Evolutionary conservation across 2,797 vertebrate genomes (phyloP), one percentile per base, ranked within the genome.

Genomic region (Holocentrus rufus): DNA sequence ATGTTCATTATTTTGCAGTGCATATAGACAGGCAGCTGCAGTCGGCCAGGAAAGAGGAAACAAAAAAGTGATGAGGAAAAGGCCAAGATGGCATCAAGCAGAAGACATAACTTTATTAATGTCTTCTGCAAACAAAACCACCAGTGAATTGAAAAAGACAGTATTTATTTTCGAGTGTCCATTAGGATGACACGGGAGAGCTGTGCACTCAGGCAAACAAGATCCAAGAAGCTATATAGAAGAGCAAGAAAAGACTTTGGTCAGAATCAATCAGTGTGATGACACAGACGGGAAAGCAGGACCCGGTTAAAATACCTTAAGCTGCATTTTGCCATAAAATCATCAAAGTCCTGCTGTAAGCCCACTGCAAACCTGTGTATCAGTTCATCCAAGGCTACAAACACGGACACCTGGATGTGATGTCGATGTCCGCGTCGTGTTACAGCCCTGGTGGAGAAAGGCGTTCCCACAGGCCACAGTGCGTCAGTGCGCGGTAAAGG

Each of bases 391-490:
- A 9, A 25, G 22, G 23, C 18, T n/a, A 23, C n/a, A 47, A 49
- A 27, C 60, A 18, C 11, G 9, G 25, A 36, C 36, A 34, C 14
- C 14, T 30, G 6, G 15, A 34, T 34, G 17, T 34, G 17, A 15
- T 34, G 15, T 18, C 20, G n/a, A 18, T n/a, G 18, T 31, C 30
- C 30, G 7, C 30, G 3, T 57, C 2, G 25, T 57, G 31, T 17
- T 64, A 49, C 22, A 4, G 5, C 65, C 39, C 27, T 39, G 54
- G 31, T 11, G 42, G 56, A 61, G 53, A 27, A 60, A 65, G 9
- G 50, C 62, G n/a, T 25, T 65, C 56, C 47, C 20, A 39, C 57
- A 50, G 63, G 58, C 65, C 61, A 63, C 34, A 36, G 65, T 1
- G 22, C 23, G 63, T 63, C 8, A 17, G 57, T 20, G 5, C 49